Conservation (phyloP, 2,113 vertebrate species). For the Hydropotes inermis region DNA sequence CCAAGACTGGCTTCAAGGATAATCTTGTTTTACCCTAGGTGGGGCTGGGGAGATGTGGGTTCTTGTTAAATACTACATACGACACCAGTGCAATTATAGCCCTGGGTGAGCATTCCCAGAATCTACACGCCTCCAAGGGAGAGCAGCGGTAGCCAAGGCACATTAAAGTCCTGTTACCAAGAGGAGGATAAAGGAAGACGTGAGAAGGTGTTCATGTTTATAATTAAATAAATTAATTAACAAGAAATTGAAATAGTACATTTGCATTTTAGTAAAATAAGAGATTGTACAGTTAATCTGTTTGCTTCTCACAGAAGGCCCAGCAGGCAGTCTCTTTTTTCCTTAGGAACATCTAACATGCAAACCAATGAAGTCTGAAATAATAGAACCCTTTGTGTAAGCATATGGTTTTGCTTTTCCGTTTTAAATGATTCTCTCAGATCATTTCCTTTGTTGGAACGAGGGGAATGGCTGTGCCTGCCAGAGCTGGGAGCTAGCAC, state of each 20-base stretch:
- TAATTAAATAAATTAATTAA: slow-evolving; percentile 70
- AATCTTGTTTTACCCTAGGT: background rate
- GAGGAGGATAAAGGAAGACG: slow-evolving; percentile 71
- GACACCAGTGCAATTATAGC: background rate
- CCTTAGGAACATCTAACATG: slow-evolving; percentile 70
- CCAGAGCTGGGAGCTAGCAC: background rate
- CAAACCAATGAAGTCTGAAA: slow-evolving; percentile 53
- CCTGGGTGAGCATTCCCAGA: background rate
- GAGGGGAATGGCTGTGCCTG: background rate
- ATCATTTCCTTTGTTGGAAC: background rate
- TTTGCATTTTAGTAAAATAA: slow-evolving; percentile 71
- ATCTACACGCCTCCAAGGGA: background rate
- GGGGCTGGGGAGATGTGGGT: too few species aligned
- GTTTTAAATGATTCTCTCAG: background rate
- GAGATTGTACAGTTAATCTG: slow-evolving; percentile 63
- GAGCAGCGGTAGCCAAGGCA: slow-evolving; percentile 57
- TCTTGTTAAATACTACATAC: background rate
- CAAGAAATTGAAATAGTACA: slow-evolving; percentile 53
- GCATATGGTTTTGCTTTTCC: background rate
- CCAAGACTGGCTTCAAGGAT: background rate
- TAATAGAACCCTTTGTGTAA: background rate
- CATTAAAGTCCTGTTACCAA: slow-evolving; percentile 46
- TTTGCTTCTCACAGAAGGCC: slow-evolving; percentile 72
- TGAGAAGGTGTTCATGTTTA: slow-evolving; percentile 46
- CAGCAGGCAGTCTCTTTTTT: slow-evolving; percentile 51